Percentiles rank a stretch among this genome's conserved stretches.
phyloP scores from a whole-genome alignment of 2,797 vertebrate genomes.

The Fistularia commersonii region DNA sequence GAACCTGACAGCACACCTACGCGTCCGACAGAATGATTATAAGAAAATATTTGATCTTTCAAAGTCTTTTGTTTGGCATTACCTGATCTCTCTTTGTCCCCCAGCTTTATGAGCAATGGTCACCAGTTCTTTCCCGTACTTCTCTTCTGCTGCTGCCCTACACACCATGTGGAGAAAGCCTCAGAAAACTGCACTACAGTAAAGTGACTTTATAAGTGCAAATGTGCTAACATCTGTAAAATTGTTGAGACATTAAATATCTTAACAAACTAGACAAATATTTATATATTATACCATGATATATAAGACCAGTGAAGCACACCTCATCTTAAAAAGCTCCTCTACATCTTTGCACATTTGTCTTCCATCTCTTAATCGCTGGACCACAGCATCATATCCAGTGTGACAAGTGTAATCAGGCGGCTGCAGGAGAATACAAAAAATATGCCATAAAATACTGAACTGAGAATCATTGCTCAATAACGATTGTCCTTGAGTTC shows the following conservation, averaged over 20 bases:
- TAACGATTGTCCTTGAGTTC: constrained; percentile 23
- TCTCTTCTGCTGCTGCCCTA: constrained; percentile 91
- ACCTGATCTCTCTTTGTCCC: constrained; percentile 90
- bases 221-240: no score
- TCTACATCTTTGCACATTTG: constrained; percentile 94
- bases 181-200: no score
- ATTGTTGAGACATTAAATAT: no score
- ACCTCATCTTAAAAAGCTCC: constrained; percentile 91
- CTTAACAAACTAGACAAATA: no score
- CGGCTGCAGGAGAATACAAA: constrained; percentile 67
- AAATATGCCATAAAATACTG: constrained; percentile 4
- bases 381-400: constrained; percentile 84
- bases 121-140: constrained; percentile 90
- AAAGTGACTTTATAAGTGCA: no score
- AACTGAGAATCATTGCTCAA: constrained; percentile 8
- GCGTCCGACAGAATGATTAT: no score
- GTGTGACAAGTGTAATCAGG: constrained; percentile 82
- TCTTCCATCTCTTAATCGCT: constrained; percentile 84
- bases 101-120: constrained; percentile 87
- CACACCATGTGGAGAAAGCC: not conserved
- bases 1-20: not conserved
- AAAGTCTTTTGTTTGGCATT: constrained; percentile 12
- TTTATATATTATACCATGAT: not conserved
- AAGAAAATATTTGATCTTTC: no score
- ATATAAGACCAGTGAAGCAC: not conserved